These are phyloP conservation scores for Polylopha cassiicola DNA, from an alignment of 2,888 invertebrate genomes.

Conservation along the genomic window DNA sequence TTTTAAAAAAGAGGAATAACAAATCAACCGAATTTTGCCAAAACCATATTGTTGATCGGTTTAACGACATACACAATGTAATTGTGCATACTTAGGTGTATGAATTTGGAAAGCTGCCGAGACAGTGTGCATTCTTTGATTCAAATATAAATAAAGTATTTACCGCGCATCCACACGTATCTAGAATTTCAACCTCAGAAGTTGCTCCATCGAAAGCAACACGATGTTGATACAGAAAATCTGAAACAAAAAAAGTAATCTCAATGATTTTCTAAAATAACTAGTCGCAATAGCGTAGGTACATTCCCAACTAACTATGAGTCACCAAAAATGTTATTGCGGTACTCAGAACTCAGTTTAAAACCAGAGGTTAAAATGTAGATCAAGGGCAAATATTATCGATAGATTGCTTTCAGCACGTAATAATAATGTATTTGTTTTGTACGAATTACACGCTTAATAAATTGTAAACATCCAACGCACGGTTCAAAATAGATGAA, in stretches of 20 bases:
- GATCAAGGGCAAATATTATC: conserved; percentile 5
- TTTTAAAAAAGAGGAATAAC: too few relatives aligned
- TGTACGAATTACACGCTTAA: too few relatives aligned
- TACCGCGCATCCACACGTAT: conserved; percentile 88
- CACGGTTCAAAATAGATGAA: too few relatives aligned
- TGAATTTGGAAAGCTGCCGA: conserved; percentile 17
- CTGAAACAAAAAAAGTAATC: conserved; percentile 75
- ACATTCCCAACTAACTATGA: too few relatives aligned
- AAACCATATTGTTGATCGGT: too few relatives aligned
- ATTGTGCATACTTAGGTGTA: background rate
- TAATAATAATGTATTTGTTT: too few relatives aligned
- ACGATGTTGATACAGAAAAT: conserved; percentile 86
- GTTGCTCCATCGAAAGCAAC: conserved; percentile 85
- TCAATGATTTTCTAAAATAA: too few relatives aligned
- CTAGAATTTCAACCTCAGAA: conserved; percentile 86
- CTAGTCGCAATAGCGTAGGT: too few relatives aligned
- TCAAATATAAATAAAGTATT: conserved; percentile 45
- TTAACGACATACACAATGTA: conserved; percentile 1
- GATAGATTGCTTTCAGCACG: conserved; percentile 4
- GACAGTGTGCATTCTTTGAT: conserved; percentile 20
- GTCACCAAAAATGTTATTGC: too few relatives aligned
- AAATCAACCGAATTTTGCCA: too few relatives aligned
- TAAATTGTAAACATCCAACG: too few relatives aligned
- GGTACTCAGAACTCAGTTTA: too few relatives aligned
- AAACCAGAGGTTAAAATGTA: conserved; percentile 4